Conservation (phyloP, 2,797 vertebrate species). For the Neopelma chrysocephalum region DNA sequence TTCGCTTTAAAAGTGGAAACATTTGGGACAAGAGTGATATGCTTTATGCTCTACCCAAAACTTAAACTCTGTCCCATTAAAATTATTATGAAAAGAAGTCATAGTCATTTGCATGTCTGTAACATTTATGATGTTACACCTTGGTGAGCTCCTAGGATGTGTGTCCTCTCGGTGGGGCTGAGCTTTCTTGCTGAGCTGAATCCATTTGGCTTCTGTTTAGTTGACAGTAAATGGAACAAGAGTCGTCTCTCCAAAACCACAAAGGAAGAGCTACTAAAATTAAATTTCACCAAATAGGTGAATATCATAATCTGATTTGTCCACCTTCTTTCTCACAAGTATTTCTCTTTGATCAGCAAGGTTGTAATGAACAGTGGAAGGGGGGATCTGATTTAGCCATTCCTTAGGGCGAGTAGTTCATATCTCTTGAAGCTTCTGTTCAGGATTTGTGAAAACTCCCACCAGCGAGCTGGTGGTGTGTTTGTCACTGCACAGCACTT, state of each 20-base stretch:
- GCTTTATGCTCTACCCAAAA: neutral
- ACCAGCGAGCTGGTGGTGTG: neutral
- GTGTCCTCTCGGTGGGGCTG: neutral
- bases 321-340: neutral
- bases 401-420: neutral
- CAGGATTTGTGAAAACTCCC: neutral
- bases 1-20: neutral
- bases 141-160: neutral
- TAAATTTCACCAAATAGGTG: neutral
- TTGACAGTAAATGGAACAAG: neutral
- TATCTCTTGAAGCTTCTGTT: neutral
- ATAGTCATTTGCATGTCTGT: neutral
- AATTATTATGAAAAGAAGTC: neutral
- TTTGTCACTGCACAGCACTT: neutral
- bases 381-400: neutral
- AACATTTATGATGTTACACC: neutral
- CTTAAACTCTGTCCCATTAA: neutral
- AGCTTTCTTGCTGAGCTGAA: neutral
- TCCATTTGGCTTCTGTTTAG: neutral
- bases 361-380: neutral
- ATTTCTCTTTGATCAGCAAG: neutral
- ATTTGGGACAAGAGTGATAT: neutral
- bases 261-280: neutral
- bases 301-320: neutral
- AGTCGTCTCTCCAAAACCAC: neutral